These are phyloP conservation scores for Brachionus rotundiformis DNA, from an alignment of 1,140 invertebrate genomes.

Conservation along the genomic window DNA sequence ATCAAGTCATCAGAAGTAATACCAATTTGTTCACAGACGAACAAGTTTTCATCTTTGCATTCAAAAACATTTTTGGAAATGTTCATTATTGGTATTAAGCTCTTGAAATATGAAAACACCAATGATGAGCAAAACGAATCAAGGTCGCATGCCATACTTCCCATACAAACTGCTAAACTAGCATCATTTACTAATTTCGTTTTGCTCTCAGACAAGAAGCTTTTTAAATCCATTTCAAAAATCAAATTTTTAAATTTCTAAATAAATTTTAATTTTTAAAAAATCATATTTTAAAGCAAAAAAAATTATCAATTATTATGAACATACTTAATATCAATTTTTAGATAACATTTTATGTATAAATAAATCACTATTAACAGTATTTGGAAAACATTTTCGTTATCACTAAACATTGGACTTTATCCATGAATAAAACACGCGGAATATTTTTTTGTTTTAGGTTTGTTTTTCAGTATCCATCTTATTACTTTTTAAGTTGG, in stretches of 20 bases:
- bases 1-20: not conserved
- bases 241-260: not conserved
- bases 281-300: not conserved
- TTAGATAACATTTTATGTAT: not conserved
- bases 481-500: too few species aligned
- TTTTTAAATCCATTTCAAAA: not conserved
- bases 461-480: too few species aligned
- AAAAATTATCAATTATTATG: not conserved
- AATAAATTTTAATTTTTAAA: not conserved
- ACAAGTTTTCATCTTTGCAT: not conserved
- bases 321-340: not conserved
- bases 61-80: slow-evolving; percentile 4
- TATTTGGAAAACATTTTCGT: too few species aligned
- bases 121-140: not conserved
- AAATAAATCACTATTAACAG: too few species aligned
- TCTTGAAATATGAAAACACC: not conserved
- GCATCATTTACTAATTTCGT: not conserved
- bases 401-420: too few species aligned
- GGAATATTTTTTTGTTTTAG: too few species aligned
- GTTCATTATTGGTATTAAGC: slow-evolving; percentile 10
- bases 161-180: not conserved
- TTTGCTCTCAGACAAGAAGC: not conserved
- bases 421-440: too few species aligned
- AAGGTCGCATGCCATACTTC: slow-evolving; percentile 8
- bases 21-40: slow-evolving; percentile 24